These are phyloP conservation scores for Zosterops pallidus DNA, from an alignment of 2,113 vertebrate species.

Conservation along the genomic window DNA sequence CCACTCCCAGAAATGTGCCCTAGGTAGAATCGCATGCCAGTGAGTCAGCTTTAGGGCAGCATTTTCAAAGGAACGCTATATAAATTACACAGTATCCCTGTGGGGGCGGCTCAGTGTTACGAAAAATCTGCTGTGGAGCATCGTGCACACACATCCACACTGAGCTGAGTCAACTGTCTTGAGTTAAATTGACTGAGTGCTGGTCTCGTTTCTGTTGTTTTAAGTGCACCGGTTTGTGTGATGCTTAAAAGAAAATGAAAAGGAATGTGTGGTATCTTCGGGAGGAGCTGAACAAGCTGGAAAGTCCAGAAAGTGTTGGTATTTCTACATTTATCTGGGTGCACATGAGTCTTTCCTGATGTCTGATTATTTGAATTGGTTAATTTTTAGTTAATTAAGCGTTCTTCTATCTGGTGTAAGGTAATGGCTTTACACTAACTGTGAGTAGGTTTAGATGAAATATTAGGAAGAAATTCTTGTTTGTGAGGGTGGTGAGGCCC, in stretches of 20 bases:
- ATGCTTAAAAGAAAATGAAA: neutral
- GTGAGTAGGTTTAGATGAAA: neutral
- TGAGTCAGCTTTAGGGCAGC: conserved; percentile 53
- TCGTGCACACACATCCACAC: neutral
- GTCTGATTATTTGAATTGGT: neutral
- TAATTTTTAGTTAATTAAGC: neutral
- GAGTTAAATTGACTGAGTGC: neutral
- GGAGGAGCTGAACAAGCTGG: neutral
- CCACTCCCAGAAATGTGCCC: conserved; percentile 39
- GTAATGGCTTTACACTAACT: neutral
- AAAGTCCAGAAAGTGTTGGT: neutral
- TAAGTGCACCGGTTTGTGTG: neutral
- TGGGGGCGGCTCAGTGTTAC: neutral
- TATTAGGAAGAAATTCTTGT: neutral
- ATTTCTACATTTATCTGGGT: neutral
- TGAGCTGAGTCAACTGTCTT: conserved; percentile 1
- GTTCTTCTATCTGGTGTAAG: accelerated
- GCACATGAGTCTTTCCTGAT: neutral
- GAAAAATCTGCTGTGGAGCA: conserved; percentile 8
- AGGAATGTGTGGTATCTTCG: neutral
- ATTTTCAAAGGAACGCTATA: conserved; percentile 34
- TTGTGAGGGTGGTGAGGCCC: neutral
- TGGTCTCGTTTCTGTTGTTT: neutral
- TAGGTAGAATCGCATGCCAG: conserved; percentile 5
- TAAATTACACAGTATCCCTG: conserved; percentile 21